Percentiles rank a stretch among this genome's conserved stretches.
Conservation (phyloP, 1,140 invertebrate genomes). For the Drosophila malerkotliana region DNA sequence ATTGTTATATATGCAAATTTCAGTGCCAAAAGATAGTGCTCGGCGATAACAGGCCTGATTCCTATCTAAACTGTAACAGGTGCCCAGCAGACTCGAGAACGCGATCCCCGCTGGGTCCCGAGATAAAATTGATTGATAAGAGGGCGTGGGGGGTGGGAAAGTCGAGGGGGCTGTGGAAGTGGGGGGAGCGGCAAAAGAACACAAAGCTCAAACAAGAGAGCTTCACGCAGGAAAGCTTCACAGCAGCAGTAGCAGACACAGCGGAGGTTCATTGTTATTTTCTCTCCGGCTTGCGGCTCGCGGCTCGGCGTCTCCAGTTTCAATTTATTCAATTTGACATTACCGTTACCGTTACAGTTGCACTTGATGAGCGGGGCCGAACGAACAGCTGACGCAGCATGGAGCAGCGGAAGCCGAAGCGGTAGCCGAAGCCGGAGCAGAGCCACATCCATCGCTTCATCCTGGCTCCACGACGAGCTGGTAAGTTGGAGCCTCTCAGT, state of each 20-base stretch:
- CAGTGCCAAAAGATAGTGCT: slow-evolving; percentile 53
- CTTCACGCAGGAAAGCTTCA: slow-evolving; percentile 70
- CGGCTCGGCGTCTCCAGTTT: slow-evolving; percentile 53
- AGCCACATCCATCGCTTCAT: slow-evolving; percentile 59
- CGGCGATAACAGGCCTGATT: slow-evolving; percentile 75
- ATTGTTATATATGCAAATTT: slow-evolving; percentile 27
- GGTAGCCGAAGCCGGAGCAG: slow-evolving; percentile 47
- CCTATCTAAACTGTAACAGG: slow-evolving; percentile 82
- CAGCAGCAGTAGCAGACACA: background rate
- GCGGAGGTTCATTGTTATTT: slow-evolving; percentile 18
- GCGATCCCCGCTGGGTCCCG: slow-evolving; percentile 34
- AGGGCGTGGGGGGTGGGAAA: slow-evolving; percentile 18
- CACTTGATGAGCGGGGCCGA: slow-evolving; percentile 59
- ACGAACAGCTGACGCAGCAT: slow-evolving; percentile 22
- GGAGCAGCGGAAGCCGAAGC: slow-evolving; percentile 23
- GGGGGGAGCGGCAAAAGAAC: slow-evolving; percentile 17
- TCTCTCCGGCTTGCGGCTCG: slow-evolving; percentile 3
- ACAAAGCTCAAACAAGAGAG: slow-evolving; percentile 73
- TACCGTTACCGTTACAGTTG: slow-evolving; percentile 51
- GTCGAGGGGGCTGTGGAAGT: background rate
- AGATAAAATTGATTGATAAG: slow-evolving; percentile 80
- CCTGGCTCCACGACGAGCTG: slow-evolving; percentile 69
- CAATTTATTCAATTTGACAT: slow-evolving; percentile 82
- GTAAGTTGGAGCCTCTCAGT: slow-evolving; percentile 58
- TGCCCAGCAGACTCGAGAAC: slow-evolving; percentile 70